These are phyloP conservation scores for Crenuchus spilurus DNA, from an alignment of 2,797 vertebrate genomes.

Conservation along the genomic window DNA sequence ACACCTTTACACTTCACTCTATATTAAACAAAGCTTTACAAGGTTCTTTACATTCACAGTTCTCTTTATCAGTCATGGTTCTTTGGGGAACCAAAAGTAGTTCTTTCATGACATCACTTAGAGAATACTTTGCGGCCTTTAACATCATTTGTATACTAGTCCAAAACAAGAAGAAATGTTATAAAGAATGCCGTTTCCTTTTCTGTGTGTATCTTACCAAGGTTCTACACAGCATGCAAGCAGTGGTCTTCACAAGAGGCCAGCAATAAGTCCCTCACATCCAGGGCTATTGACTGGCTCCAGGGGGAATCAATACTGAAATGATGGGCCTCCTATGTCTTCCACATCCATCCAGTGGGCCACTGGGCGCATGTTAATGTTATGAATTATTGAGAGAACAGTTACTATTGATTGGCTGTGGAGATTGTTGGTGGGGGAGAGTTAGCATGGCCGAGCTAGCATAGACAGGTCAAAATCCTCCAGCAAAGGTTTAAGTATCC, in stretches of 20 bases:
- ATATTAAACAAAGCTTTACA: too few species aligned
- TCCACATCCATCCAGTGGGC: conserved; percentile 80
- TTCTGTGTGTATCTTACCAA: neutral
- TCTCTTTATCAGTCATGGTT: too few species aligned
- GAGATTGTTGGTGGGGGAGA: conserved; percentile 79
- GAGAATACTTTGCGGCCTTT: too few species aligned
- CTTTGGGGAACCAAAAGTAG: too few species aligned
- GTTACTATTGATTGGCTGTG: conserved; percentile 82
- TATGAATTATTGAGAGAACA: conserved; percentile 88
- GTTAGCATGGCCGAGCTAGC: conserved; percentile 54
- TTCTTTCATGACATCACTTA: too few species aligned
- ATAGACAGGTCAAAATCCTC: conserved; percentile 74
- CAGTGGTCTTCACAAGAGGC: conserved; percentile 65
- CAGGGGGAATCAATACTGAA: conserved; percentile 79
- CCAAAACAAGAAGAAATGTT: too few species aligned
- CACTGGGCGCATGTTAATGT: conserved; percentile 88
- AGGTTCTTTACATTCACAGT: too few species aligned
- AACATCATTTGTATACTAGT: too few species aligned
- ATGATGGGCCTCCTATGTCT: conserved; percentile 86
- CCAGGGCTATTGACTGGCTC: conserved; percentile 76
- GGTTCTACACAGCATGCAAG: neutral
- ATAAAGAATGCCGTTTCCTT: neutral
- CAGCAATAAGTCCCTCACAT: conserved; percentile 81
- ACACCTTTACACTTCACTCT: too few species aligned
- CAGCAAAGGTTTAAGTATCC: conserved; percentile 74